These are phyloP conservation scores for Brassicogethes aeneus DNA, from an alignment of 2,888 invertebrate species.

Conservation along the genomic window DNA sequence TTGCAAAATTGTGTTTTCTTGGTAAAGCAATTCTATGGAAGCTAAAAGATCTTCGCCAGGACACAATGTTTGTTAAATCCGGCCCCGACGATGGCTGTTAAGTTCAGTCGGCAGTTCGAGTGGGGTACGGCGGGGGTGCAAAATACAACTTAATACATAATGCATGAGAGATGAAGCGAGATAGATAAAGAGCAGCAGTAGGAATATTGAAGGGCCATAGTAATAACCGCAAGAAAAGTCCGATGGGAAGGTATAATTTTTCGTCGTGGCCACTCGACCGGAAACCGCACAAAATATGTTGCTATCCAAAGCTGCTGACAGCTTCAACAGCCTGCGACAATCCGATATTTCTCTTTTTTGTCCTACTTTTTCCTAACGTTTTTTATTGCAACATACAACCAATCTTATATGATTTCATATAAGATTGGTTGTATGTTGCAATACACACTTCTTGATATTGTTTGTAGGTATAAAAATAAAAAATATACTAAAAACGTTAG, in stretches of 20 bases:
- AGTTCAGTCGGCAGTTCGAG: not conserved
- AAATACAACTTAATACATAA: not conserved
- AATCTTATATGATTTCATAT: too few species aligned
- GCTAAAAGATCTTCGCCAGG: too few species aligned
- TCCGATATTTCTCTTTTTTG: not conserved
- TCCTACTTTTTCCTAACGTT: not conserved
- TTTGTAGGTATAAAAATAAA: too few species aligned
- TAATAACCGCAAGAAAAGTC: not conserved
- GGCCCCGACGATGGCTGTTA: not conserved
- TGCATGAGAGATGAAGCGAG: not conserved
- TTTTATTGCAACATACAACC: not conserved
- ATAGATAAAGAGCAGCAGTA: not conserved
- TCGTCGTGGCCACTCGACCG: not conserved
- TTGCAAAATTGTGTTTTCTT: too few species aligned
- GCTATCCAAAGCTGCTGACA: slow-evolving; percentile 31
- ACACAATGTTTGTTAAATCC: too few species aligned
- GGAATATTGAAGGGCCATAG: not conserved
- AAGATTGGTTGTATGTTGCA: too few species aligned
- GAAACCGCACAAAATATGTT: slow-evolving; percentile 31
- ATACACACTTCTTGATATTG: too few species aligned
- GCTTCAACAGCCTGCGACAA: slow-evolving; percentile 15
- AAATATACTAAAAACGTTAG: not conserved
- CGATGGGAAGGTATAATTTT: not conserved
- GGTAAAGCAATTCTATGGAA: too few species aligned
- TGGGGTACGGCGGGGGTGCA: not conserved